Conservation (phyloP, 2,888 invertebrate species). For the Diarsia mendica region DNA sequence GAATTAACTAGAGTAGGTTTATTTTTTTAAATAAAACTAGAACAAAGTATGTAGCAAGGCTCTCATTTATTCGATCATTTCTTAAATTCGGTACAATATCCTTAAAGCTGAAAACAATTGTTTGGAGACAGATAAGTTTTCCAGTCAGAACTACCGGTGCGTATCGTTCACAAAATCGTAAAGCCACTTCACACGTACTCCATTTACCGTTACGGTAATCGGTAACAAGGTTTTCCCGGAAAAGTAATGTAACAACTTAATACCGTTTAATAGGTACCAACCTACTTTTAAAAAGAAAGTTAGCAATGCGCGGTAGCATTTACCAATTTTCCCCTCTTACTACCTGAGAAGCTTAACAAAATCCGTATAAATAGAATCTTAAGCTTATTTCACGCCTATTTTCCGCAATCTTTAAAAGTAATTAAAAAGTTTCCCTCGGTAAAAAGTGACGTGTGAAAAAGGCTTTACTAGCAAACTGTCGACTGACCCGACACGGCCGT, state of each 20-base stretch:
- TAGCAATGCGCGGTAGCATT: slow-evolving; percentile 18
- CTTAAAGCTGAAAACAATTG: slow-evolving; percentile 28
- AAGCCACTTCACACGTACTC: slow-evolving; percentile 52
- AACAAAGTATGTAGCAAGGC: slow-evolving; percentile 42
- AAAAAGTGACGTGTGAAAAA: slow-evolving; percentile 45
- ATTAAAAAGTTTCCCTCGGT: slow-evolving; percentile 26
- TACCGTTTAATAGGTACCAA: not conserved
- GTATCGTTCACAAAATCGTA: slow-evolving; percentile 46
- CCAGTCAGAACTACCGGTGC: slow-evolving; percentile 39
- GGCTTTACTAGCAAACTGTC: slow-evolving; percentile 52
- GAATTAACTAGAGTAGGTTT: not conserved
- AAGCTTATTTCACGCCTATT: slow-evolving; percentile 29
- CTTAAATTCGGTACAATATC: slow-evolving; percentile 44
- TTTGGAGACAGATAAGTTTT: slow-evolving; percentile 30
- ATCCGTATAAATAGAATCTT: slow-evolving; percentile 26
- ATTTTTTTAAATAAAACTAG: slow-evolving; percentile 29
- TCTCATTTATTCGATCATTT: slow-evolving; percentile 59
- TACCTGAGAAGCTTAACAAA: slow-evolving; percentile 13
- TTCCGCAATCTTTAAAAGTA: slow-evolving; percentile 23
- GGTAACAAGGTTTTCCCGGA: slow-evolving; percentile 3
- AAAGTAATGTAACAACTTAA: not conserved
- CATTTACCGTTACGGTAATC: not conserved
- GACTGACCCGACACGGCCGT: slow-evolving; percentile 77
- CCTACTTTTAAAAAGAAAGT: slow-evolving; percentile 35
- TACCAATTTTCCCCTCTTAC: slow-evolving; percentile 37